Percentiles rank a stretch among this genome's conserved stretches.
Evolutionary conservation across 2,888 invertebrate genomes (phyloP).

Genomic region (Dicyrtoma fusca): DNA sequence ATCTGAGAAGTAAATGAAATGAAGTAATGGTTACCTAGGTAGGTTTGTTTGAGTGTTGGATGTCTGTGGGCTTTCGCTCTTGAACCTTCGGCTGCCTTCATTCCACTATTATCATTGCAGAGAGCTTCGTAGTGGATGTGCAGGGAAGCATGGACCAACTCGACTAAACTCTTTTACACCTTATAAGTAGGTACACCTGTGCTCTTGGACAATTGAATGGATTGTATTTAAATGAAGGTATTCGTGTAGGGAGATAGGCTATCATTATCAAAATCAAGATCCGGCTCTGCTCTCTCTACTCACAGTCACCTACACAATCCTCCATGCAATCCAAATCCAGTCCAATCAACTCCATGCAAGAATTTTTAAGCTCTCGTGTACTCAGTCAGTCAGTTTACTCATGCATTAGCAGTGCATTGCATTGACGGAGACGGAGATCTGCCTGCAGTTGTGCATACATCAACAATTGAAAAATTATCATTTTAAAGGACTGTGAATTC

Average conservation of each 20-base stretch:
- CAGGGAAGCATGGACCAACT: conserved; percentile 1
- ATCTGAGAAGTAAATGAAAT: conserved; percentile 1
- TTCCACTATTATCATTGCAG: too few species aligned
- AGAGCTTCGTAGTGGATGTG: too few species aligned
- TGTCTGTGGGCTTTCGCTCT: background rate
- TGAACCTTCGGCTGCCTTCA: too few species aligned
- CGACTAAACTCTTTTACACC: conserved; percentile 27
- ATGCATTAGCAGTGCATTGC: too few species aligned
- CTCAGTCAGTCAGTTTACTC: too few species aligned
- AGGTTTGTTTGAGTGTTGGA: background rate
- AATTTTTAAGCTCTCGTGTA: too few species aligned
- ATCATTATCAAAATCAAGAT: conserved; percentile 36
- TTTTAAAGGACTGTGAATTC: too few species aligned
- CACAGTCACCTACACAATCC: background rate
- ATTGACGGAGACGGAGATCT: too few species aligned
- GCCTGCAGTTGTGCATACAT: too few species aligned
- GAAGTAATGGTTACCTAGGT: conserved; percentile 15
- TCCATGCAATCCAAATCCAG: too few species aligned
- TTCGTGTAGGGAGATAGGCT: conserved; percentile 24
- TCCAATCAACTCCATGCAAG: too few species aligned
- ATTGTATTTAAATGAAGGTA: conserved; percentile 26
- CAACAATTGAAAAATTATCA: too few species aligned
- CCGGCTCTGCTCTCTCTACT: conserved; percentile 15
- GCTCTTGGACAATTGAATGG: conserved; percentile 16
- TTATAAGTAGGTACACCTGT: conserved; percentile 21